Conservation (phyloP, 64 coral and sea anemone genomes). For the Astreopora myriophthalma region DNA sequence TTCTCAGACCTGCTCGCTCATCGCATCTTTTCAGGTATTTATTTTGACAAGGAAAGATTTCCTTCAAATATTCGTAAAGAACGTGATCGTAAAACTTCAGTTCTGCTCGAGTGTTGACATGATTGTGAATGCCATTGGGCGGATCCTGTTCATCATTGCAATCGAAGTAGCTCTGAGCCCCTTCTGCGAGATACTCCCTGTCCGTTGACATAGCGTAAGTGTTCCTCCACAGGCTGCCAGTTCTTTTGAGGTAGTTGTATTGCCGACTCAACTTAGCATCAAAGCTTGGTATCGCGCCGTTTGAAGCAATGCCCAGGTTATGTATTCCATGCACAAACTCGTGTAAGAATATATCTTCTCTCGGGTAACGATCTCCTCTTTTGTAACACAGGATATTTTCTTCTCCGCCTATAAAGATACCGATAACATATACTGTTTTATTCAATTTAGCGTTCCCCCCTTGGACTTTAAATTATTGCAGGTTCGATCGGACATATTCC, state of each 20-base stretch:
- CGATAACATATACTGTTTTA: too few relatives aligned
- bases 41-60: constrained; percentile 93
- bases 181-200: constrained; percentile 92
- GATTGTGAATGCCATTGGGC: constrained; percentile 88
- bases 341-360: constrained; percentile 97
- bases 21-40: constrained; percentile 82
- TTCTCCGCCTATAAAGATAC: constrained; percentile 68
- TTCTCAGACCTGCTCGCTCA: constrained; percentile 42
- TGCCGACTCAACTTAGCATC: constrained; percentile 64
- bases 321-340: constrained; percentile 94
- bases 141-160: constrained; percentile 77
- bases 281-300: constrained; percentile 72
- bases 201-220: constrained; percentile 95
- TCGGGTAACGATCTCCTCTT: constrained; percentile 74
- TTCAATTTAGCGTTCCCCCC: too few relatives aligned
- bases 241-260: constrained; percentile 75
- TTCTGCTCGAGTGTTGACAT: constrained; percentile 86
- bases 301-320: constrained; percentile 67
- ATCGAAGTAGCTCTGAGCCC: constrained; percentile 88
- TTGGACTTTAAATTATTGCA: too few relatives aligned
- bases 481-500: too few relatives aligned
- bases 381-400: constrained; percentile 85
- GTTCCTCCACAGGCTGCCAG: constrained; percentile 39
- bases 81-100: constrained; percentile 63
- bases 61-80: constrained; percentile 85